phyloP scores from a whole-genome alignment of 2,888 invertebrate genomes.

The Chymomyza fuscimana region DNA sequence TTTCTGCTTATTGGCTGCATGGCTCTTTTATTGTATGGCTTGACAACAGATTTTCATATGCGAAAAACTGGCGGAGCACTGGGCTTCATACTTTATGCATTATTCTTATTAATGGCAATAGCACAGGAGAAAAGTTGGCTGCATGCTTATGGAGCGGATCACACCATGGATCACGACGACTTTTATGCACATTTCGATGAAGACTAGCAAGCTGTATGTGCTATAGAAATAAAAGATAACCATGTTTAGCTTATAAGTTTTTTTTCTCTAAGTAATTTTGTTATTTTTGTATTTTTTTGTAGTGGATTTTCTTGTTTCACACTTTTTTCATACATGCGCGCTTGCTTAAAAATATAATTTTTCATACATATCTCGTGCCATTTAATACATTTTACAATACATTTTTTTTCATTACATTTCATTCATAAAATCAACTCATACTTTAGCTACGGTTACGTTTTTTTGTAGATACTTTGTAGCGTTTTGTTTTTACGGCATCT shows the following conservation, averaged over 20 bases:
- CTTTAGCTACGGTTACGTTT: not conserved
- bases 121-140: conserved; percentile 32
- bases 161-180: conserved; percentile 30
- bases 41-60: conserved; percentile 55
- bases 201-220: not conserved
- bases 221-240: not conserved
- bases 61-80: conserved; percentile 36
- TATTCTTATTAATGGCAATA: conserved; percentile 24
- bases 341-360: not conserved
- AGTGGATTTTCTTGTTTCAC: not conserved
- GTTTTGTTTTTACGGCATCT: not conserved
- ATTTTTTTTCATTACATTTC: conserved; percentile 4
- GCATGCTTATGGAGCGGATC: conserved; percentile 44
- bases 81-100: conserved; percentile 24
- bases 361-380: conserved; percentile 42
- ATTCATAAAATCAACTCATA: not conserved
- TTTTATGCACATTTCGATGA: not conserved
- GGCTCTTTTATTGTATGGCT: conserved; percentile 44
- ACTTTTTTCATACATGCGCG: not conserved
- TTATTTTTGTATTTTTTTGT: not conserved
- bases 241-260: not conserved
- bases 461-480: not conserved
- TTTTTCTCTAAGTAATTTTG: not conserved
- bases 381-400: conserved; percentile 58
- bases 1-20: conserved; percentile 52